phyloP scores from a whole-genome alignment of 1,140 invertebrate species.

The Bombus vancouverensis region DNA sequence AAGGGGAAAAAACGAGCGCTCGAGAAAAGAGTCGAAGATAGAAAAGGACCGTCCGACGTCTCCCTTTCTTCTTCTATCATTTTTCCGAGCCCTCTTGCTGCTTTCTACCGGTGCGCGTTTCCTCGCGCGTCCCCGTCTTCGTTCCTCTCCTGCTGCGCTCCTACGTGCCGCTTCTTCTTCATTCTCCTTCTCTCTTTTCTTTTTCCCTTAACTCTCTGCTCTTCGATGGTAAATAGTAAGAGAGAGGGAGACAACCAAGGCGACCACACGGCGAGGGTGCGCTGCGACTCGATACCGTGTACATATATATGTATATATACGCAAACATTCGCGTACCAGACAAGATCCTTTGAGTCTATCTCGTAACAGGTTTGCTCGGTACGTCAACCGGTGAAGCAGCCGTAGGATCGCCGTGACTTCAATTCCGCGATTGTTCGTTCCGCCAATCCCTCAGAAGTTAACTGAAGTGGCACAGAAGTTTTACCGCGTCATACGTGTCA shows the following conservation, averaged over 20 bases:
- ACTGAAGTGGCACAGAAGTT: conserved; percentile 57
- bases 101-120: conserved; percentile 4
- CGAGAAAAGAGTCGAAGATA: conserved; percentile 70
- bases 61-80: conserved; percentile 48
- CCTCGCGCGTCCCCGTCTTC: conserved; percentile 9
- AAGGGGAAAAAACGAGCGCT: conserved; percentile 72
- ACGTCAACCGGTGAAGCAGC: not conserved
- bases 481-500: conserved; percentile 52
- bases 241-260: conserved; percentile 31
- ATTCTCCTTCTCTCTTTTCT: conserved; percentile 30
- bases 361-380: conserved; percentile 27
- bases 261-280: conserved; percentile 38
- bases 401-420: conserved; percentile 53
- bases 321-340: conserved; percentile 38
- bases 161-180: conserved; percentile 61
- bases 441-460: conserved; percentile 54
- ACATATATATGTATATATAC: conserved; percentile 19
- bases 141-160: not conserved
- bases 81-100: not conserved
- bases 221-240: conserved; percentile 41
- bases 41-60: conserved; percentile 56
- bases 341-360: conserved; percentile 49
- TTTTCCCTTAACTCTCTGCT: conserved; percentile 21
- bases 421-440: conserved; percentile 53
- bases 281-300: conserved; percentile 33